Percentiles rank a stretch among this genome's conserved stretches.
Conservation (phyloP, 2,113 vertebrate genomes). For the Indicator maculatus region DNA sequence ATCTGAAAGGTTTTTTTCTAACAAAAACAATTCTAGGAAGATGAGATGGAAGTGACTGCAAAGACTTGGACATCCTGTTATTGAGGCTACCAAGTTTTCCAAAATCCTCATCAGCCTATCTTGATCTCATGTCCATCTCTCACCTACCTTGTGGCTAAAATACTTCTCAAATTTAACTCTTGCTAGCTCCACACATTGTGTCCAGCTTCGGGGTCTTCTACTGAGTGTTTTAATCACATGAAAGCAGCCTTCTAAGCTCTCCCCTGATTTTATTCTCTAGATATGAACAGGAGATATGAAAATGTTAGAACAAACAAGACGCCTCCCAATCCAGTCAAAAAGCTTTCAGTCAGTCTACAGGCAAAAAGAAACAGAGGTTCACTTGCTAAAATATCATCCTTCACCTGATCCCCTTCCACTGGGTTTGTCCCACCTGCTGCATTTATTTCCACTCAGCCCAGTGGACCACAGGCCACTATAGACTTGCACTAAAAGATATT, state of each 20-base stretch:
- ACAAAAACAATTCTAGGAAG: background rate
- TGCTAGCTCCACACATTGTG: constrained; percentile 87
- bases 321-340: background rate
- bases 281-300: background rate
- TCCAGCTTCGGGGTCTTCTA: constrained; percentile 89
- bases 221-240: constrained; percentile 94
- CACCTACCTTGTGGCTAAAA: constrained; percentile 94
- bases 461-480: background rate
- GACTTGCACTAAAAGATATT: background rate
- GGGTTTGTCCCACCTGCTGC: background rate
- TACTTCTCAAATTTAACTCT: constrained; percentile 98
- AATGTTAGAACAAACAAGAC: background rate
- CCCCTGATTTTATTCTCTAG: constrained; percentile 90
- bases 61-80: background rate
- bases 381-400: background rate
- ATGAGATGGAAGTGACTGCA: background rate
- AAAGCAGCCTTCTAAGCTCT: constrained; percentile 94
- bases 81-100: background rate
- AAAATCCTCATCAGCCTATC: background rate
- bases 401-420: background rate
- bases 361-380: background rate
- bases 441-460: background rate
- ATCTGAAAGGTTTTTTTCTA: no score
- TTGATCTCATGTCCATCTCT: background rate
- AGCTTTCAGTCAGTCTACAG: background rate